Evolutionary conservation across 1,140 invertebrate genomes (phyloP).

Genomic region (Macrobrachium nipponense): DNA sequence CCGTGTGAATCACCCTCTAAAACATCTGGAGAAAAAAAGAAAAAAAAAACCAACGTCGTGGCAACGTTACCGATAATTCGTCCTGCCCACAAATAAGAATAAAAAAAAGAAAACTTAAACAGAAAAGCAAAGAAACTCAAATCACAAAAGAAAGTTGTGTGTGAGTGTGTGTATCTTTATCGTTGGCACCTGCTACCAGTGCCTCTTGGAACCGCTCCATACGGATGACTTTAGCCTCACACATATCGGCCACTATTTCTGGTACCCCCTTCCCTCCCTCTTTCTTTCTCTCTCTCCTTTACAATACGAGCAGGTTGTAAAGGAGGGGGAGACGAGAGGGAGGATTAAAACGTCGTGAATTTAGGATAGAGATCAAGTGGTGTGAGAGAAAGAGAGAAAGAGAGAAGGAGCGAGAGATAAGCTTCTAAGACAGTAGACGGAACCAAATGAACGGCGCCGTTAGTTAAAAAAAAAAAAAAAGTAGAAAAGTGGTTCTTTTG

Average conservation of each 20-base stretch:
- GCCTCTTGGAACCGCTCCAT: neutral
- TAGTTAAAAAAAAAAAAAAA: no score
- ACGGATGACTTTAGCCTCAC: neutral
- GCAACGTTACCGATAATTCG: no score
- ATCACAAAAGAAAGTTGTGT: neutral
- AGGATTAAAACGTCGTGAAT: no score
- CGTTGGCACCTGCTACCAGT: neutral
- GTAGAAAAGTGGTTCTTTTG: no score
- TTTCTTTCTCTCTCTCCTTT: neutral
- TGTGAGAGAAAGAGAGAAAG: neutral
- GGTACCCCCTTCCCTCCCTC: neutral
- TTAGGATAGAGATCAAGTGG: no score
- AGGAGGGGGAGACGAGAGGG: neutral
- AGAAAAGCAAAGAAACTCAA: neutral
- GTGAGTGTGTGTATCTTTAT: slow-evolving; percentile 19
- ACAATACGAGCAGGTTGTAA: neutral
- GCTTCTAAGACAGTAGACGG: no score
- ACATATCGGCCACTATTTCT: neutral
- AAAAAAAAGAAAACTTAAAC: neutral
- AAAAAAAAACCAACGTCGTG: no score
- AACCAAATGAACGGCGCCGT: no score
- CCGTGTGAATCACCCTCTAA: no score
- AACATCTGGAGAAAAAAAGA: no score
- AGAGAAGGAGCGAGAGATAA: no score
- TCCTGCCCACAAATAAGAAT: no score